Evolutionary conservation across 2,888 invertebrate genomes (phyloP), one percentile per base, ranked within the genome.

Genomic region (Torymus aiolomorphi): DNA sequence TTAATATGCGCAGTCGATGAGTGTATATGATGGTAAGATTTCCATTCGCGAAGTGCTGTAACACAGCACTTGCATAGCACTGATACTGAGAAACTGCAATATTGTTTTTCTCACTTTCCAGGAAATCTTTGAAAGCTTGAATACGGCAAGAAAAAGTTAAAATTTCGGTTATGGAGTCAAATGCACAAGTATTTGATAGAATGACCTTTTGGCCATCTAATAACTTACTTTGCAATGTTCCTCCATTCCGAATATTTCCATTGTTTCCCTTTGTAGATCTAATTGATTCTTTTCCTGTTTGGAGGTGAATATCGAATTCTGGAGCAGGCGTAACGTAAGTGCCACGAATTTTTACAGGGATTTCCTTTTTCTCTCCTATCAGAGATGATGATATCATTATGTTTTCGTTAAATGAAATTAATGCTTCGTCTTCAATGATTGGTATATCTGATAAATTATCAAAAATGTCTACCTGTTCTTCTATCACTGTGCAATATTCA

Each of bases 121-220:
- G 14, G 16, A 56, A 56, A n/a, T 56, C 16, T n/a, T 56, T 56
- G 56, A 56, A 56, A 56, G n/a, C 16, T n/a, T 56, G 56, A 5
- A 56, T 56, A 8, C 16, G 14, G 0, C 56, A 56, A 56, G 0
- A 56, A n/a, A n/a, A n/a, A n/a, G n/a, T n/a, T n/a, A 56, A 14
- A n/a, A 56, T 16, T 56, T 56, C n/a, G n/a, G 16, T 56, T 56
- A n/a, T 56, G n/a, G 56, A 56, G 56, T 56, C 56, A 56, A 56
- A 56, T n/a, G 56, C 56, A n/a, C n/a, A 56, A 5, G 56, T 56
- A 56, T n/a, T 56, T 16, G 14, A 16, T n/a, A 56, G 56, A 56
- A 56, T 56, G 14, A 56, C 16, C 8, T 14, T 56, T 56, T n/a
- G n/a, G 14, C 56, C 56, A n/a, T 56, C 16, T n/a, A 56, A n/a